A percentile compares a stretch with the other conserved stretches of the same genome.
Evolutionary conservation across 2,113 vertebrate genomes (phyloP).

Genomic region (Electrona antarctica): DNA sequence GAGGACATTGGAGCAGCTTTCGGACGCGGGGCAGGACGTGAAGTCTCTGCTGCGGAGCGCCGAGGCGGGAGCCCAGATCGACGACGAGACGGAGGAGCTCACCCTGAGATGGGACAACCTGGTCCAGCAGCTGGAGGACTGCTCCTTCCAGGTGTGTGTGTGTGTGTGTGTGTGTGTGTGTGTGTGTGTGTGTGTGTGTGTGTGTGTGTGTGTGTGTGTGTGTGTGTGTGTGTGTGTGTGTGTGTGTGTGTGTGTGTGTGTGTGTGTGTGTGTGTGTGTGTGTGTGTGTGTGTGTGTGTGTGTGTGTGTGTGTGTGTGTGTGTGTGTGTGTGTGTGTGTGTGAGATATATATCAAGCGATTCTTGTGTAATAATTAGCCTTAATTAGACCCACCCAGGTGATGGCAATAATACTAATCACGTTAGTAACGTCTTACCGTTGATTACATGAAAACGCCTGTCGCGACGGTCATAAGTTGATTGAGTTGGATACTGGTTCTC

Average conservation of each 20-base stretch:
- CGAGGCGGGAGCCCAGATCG: constrained; percentile 80
- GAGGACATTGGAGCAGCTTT: constrained; percentile 86
- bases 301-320: too few relatives aligned
- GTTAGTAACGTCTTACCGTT: too few relatives aligned
- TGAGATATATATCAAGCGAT: background rate
- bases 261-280: constrained; percentile 65
- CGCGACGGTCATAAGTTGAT: too few relatives aligned
- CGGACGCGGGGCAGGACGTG: constrained; percentile 90
- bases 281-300: constrained; percentile 6
- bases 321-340: background rate
- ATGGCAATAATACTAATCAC: too few relatives aligned
- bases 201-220: background rate
- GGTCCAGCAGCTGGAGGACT: constrained; percentile 95
- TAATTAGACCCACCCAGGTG: too few relatives aligned
- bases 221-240: background rate
- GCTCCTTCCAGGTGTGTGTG: constrained; percentile 88
- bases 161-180: constrained; percentile 2
- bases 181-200: too few relatives aligned
- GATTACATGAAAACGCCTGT: too few relatives aligned
- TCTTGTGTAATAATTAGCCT: too few relatives aligned
- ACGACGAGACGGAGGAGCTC: constrained; percentile 86
- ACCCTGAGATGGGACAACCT: constrained; percentile 94
- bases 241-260: too few relatives aligned
- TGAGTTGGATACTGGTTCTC: too few relatives aligned
- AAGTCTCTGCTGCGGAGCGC: constrained; percentile 80